phyloP scores from a whole-genome alignment of 64 coral and sea anemone species.

The Hydrozoanthus tunicans region DNA sequence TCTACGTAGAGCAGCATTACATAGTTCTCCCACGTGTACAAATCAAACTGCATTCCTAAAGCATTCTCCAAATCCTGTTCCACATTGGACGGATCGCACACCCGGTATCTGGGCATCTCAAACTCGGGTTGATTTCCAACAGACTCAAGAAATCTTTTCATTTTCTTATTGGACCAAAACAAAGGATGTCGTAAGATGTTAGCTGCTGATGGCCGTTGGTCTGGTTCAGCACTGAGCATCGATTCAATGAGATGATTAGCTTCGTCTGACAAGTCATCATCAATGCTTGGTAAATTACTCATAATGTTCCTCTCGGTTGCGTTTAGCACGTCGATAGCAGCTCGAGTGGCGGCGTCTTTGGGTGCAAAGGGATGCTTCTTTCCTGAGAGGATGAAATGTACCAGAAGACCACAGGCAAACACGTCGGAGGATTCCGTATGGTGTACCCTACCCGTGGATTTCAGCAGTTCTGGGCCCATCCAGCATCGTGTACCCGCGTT shows the following conservation, averaged over 20 bases:
- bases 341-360: not conserved
- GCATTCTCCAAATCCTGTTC: slow-evolving; percentile 16
- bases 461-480: slow-evolving; percentile 38
- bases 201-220: not conserved
- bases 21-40: not conserved
- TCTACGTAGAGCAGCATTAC: not conserved
- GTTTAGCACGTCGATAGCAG: slow-evolving; percentile 16
- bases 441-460: not conserved
- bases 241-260: not conserved
- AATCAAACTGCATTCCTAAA: not conserved
- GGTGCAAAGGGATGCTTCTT: slow-evolving; percentile 23
- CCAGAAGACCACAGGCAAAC: slow-evolving; percentile 9
- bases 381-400: slow-evolving; percentile 14
- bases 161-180: slow-evolving; percentile 35
- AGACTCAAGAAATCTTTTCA: slow-evolving; percentile 20
- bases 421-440: slow-evolving; percentile 17
- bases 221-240: not conserved
- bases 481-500: slow-evolving; percentile 29
- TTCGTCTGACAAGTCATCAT: not conserved
- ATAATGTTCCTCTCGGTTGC: slow-evolving; percentile 47
- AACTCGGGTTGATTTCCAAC: slow-evolving; percentile 46
- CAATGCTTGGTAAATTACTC: not conserved
- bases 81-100: not conserved
- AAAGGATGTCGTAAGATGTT: not conserved
- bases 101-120: slow-evolving; percentile 24